Evolutionary conservation across 2,888 invertebrate genomes (phyloP).

Genomic region (Rambutsinella grinnellia): DNA sequence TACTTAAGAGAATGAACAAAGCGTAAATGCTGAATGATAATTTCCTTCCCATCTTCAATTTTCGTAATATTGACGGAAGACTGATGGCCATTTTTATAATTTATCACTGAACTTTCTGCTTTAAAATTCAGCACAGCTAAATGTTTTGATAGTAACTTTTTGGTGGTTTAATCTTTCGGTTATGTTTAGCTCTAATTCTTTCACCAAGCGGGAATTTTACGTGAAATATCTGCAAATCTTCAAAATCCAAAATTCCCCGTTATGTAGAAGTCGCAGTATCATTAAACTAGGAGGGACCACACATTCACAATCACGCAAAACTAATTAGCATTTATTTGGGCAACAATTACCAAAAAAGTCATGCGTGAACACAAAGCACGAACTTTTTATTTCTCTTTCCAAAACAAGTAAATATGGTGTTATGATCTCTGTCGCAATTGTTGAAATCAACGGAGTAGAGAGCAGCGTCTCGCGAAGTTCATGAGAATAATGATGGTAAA

Average conservation of each 20-base stretch:
- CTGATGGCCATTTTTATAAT: background rate
- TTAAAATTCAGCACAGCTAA: too few species aligned
- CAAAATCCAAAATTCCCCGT: background rate
- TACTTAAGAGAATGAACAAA: background rate
- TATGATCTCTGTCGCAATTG: background rate
- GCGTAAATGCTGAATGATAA: background rate
- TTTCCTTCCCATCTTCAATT: background rate
- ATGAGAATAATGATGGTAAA: too few species aligned
- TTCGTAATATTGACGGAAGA: background rate
- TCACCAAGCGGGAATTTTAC: too few species aligned
- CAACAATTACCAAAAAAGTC: background rate
- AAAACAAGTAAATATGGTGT: background rate
- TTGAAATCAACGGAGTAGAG: background rate
- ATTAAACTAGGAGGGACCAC: background rate
- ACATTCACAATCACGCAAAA: background rate
- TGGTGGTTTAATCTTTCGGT: too few species aligned
- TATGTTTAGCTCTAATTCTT: too few species aligned
- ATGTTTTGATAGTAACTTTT: too few species aligned
- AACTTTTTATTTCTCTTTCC: background rate
- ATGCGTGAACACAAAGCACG: background rate
- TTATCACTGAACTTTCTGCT: background rate
- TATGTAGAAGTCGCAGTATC: background rate
- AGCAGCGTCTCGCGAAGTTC: background rate
- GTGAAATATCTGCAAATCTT: too few species aligned
- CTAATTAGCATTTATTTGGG: slow-evolving; percentile 7